These are phyloP conservation scores for Napeogenes inachia DNA, from an alignment of 2,888 invertebrate species.

Conservation along the genomic window DNA sequence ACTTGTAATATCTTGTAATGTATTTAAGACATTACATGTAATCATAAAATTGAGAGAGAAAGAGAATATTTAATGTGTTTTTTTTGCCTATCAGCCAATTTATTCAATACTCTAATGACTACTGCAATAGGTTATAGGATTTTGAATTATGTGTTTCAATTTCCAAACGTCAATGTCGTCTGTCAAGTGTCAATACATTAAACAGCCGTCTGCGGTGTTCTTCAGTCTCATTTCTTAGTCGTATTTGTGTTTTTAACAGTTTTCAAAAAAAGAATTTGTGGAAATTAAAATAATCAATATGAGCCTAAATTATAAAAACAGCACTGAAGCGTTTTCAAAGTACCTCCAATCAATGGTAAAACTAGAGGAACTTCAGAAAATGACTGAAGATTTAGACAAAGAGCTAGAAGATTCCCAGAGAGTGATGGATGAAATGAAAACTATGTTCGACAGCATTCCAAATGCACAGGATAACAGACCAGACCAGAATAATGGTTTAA, in stretches of 20 bases:
- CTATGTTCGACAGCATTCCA: slow-evolving; percentile 49
- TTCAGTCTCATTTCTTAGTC: too few relatives aligned
- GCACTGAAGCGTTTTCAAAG: slow-evolving; percentile 44
- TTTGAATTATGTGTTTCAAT: too few relatives aligned
- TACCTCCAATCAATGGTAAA: slow-evolving; percentile 55
- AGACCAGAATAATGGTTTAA: slow-evolving; percentile 34
- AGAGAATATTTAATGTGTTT: too few relatives aligned
- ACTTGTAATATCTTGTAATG: too few relatives aligned
- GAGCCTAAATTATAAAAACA: slow-evolving; percentile 36
- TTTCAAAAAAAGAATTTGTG: not conserved
- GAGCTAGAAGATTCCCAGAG: slow-evolving; percentile 60
- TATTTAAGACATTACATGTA: too few relatives aligned
- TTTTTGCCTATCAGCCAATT: too few relatives aligned
- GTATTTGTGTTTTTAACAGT: not conserved
- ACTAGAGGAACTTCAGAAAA: slow-evolving; percentile 54
- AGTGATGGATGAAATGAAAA: slow-evolving; percentile 56
- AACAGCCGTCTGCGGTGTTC: too few relatives aligned
- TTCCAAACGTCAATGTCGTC: too few relatives aligned
- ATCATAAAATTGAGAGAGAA: too few relatives aligned
- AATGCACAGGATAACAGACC: slow-evolving; percentile 24
- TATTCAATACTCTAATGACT: too few relatives aligned
- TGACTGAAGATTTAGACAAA: slow-evolving; percentile 54
- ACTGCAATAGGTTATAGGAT: too few relatives aligned
- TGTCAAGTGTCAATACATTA: too few relatives aligned
- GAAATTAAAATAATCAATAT: slow-evolving; percentile 26